phyloP scores from a whole-genome alignment of 2,797 vertebrate species.

The Malurus leucopterus region DNA sequence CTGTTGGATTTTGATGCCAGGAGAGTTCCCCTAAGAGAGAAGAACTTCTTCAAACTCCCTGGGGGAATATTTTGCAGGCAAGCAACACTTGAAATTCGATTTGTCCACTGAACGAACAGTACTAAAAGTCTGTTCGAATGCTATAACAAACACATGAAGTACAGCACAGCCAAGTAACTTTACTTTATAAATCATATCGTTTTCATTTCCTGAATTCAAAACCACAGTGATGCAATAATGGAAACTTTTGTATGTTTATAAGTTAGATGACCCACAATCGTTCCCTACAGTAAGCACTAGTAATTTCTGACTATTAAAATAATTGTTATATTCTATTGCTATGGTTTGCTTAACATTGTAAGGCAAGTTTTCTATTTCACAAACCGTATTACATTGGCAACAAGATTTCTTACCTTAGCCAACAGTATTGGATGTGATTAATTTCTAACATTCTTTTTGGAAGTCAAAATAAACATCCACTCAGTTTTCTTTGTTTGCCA shows the following conservation, averaged over 20 bases:
- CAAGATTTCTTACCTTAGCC: constrained; percentile 28
- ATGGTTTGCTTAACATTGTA: not conserved
- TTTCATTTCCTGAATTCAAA: constrained; percentile 59
- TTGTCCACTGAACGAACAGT: constrained; percentile 26
- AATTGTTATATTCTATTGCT: constrained; percentile 25
- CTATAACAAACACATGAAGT: constrained; percentile 7
- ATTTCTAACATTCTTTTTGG: constrained; percentile 37
- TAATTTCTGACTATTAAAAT: constrained; percentile 52
- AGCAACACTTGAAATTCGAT: constrained; percentile 16
- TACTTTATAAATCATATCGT: constrained; percentile 41
- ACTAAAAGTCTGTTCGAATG: not conserved
- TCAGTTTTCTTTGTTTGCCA: constrained; percentile 33
- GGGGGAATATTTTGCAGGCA: not conserved
- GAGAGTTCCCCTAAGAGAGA: constrained; percentile 4
- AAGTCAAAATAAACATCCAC: constrained; percentile 49
- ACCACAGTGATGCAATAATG: constrained; percentile 51
- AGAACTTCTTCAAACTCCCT: constrained; percentile 25
- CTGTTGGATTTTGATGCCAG: constrained; percentile 19
- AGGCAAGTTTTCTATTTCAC: constrained; percentile 9
- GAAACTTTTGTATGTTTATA: constrained; percentile 51
- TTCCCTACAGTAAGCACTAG: constrained; percentile 29
- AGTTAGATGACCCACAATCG: constrained; percentile 22
- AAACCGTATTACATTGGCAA: constrained; percentile 12
- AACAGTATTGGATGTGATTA: constrained; percentile 19
- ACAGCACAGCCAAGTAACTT: constrained; percentile 29